Conservation (phyloP, 2,113 vertebrate species). For the Takifugu bimaculatus region DNA sequence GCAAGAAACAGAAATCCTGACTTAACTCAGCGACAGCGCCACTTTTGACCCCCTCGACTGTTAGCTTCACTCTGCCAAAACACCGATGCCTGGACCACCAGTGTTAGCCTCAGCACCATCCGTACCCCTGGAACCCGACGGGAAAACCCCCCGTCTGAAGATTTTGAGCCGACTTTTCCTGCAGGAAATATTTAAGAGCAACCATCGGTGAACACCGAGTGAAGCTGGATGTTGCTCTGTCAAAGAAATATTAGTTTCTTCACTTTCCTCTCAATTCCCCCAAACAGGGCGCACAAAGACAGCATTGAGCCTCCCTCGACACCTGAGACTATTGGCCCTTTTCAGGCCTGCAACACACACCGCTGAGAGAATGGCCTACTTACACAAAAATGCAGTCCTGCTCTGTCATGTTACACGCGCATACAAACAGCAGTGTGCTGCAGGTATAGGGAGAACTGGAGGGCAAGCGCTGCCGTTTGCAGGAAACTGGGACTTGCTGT, state of each 20-base stretch:
- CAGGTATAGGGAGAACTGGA: conserved; percentile 23
- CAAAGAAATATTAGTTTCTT: conserved; percentile 42
- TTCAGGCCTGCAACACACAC: conserved; percentile 53
- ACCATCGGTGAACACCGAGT: conserved; percentile 7
- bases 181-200: not conserved
- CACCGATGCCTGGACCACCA: too few species aligned
- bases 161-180: not conserved
- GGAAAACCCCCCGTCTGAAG: too few species aligned
- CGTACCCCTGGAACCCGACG: too few species aligned
- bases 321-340: conserved; percentile 73
- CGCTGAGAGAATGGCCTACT: conserved; percentile 64
- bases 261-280: conserved; percentile 22
- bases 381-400: conserved; percentile 66
- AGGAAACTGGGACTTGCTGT: conserved; percentile 45
- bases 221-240: conserved; percentile 46
- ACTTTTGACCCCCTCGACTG: too few species aligned
- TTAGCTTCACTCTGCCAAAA: too few species aligned
- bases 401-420: conserved; percentile 57
- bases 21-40: too few species aligned
- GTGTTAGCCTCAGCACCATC: too few species aligned
- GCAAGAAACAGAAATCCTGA: too few species aligned
- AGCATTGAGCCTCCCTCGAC: conserved; percentile 65
- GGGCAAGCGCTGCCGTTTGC: conserved; percentile 17
- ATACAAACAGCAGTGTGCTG: conserved; percentile 7
- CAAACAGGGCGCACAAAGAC: conserved; percentile 61